phyloP scores from a whole-genome alignment of 2,113 vertebrate species.

The Callorhinus ursinus region DNA sequence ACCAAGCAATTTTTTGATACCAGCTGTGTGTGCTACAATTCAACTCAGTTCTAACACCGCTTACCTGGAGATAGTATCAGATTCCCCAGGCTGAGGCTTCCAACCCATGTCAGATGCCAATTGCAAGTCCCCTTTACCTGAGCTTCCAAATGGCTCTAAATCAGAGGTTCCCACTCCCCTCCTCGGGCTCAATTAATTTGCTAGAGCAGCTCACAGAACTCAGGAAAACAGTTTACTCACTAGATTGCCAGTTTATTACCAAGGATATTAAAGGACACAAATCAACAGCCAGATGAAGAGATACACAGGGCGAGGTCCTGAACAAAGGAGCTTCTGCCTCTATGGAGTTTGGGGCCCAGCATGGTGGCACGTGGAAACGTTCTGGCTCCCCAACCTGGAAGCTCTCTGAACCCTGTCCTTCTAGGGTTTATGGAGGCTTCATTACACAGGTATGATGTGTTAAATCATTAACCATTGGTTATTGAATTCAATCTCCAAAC shows the following conservation, averaged over 20 bases:
- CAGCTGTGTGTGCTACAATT: no score
- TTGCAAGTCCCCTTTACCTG: not conserved
- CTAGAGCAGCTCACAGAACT: not conserved
- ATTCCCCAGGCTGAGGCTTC: not conserved
- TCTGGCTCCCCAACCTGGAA: not conserved
- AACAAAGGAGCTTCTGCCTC: not conserved
- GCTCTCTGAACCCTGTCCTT: not conserved
- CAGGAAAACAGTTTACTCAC: not conserved
- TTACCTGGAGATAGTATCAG: not conserved
- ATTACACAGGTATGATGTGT: not conserved
- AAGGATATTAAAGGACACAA: not conserved
- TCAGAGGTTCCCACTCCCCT: not conserved
- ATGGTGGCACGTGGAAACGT: rapidly evolving
- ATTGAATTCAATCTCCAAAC: not conserved
- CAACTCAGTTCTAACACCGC: not conserved
- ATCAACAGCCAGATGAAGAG: not conserved
- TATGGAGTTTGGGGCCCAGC: not conserved
- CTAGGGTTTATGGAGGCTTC: not conserved
- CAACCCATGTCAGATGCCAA: not conserved
- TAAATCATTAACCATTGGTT: not conserved
- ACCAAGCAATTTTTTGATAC: not conserved
- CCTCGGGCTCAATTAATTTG: not conserved
- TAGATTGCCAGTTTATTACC: not conserved
- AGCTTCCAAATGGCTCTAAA: not conserved
- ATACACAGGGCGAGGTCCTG: not conserved